Conservation (phyloP, 2,113 vertebrate species). For the Equus przewalskii region DNA sequence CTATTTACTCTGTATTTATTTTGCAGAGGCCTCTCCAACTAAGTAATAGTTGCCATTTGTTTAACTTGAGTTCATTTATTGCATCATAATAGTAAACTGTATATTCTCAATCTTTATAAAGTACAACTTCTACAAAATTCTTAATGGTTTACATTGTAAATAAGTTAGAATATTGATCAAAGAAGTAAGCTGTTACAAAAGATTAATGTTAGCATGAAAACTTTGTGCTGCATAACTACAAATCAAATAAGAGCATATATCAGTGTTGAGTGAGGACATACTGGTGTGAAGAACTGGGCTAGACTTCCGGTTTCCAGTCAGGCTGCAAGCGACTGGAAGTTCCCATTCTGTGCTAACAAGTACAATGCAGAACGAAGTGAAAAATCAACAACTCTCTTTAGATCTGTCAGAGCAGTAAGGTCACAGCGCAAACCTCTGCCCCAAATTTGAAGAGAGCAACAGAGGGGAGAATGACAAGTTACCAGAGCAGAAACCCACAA, state of each 20-base stretch:
- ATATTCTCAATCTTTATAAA: neutral
- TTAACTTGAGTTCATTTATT: neutral
- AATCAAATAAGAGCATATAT: neutral
- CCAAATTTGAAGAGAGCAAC: neutral
- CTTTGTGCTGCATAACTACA: neutral
- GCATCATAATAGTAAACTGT: neutral
- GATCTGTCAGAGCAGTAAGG: neutral
- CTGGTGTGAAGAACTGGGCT: neutral
- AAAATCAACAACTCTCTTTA: neutral
- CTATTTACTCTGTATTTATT: conserved; percentile 14
- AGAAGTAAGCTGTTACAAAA: conserved; percentile 40
- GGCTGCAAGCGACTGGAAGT: neutral
- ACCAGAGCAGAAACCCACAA: neutral
- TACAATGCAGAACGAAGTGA: neutral
- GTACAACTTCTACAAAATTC: neutral
- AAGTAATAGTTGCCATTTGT: neutral
- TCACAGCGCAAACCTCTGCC: neutral
- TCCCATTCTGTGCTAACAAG: neutral
- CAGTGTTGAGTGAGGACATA: neutral
- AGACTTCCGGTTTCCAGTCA: neutral
- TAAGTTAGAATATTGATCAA: conserved; percentile 6
- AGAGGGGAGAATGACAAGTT: neutral
- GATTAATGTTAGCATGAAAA: neutral
- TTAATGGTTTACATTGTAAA: neutral
- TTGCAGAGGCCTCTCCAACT: neutral